Evolutionary conservation across 2,888 invertebrate species (phyloP).

Genomic region (Eupeodes latifasciatus): DNA sequence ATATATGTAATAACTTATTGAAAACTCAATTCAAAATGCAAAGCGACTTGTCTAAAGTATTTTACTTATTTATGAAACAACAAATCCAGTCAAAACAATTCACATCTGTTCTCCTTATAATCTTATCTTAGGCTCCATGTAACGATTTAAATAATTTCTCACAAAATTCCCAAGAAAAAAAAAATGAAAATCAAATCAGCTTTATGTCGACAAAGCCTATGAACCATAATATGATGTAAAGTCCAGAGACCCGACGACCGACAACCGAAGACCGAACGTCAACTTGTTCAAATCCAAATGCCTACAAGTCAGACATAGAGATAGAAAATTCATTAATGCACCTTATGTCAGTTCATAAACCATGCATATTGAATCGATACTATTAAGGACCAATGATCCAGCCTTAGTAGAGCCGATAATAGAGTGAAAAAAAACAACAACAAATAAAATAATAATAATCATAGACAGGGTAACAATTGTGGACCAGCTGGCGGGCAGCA

Average conservation of each 20-base stretch:
- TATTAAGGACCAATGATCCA: conserved; percentile 50
- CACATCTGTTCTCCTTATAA: conserved; percentile 52
- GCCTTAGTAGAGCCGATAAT: conserved; percentile 4
- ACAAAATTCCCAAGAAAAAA: conserved; percentile 19
- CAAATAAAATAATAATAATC: not conserved
- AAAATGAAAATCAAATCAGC: not conserved
- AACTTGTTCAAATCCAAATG: conserved; percentile 53
- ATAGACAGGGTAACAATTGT: conserved; percentile 40
- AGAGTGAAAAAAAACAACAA: not conserved
- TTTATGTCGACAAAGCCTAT: not conserved
- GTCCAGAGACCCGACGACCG: not conserved
- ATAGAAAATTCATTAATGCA: conserved; percentile 47
- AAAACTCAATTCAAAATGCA: conserved; percentile 16
- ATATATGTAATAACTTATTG: not conserved
- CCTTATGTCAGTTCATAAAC: conserved; percentile 30
- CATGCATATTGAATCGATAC: conserved; percentile 57
- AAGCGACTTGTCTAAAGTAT: conserved; percentile 39
- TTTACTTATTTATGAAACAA: conserved; percentile 51
- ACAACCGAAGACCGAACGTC: conserved; percentile 31
- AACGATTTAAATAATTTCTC: conserved; percentile 59
- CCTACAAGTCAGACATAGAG: conserved; percentile 21
- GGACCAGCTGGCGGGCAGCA: conserved; percentile 50
- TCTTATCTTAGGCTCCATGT: conserved; percentile 55
- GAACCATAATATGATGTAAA: not conserved
- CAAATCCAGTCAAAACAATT: conserved; percentile 40